phyloP scores from a whole-genome alignment of 2,888 invertebrate genomes.

The Listrodromus nycthemerus region DNA sequence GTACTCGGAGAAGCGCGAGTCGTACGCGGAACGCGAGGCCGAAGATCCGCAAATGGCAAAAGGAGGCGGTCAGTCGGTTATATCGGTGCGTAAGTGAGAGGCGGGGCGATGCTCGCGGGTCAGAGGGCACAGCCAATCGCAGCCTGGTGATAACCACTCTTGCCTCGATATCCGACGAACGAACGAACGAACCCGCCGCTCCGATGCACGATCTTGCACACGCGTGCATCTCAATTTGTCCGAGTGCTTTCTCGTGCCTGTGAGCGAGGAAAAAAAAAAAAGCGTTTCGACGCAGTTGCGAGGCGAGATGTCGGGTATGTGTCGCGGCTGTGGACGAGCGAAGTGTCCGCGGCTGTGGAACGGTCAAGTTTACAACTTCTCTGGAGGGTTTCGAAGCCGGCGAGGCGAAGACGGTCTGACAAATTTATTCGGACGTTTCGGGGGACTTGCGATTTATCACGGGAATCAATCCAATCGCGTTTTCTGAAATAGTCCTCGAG shows the following conservation, averaged over 20 bases:
- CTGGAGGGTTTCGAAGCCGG: not conserved
- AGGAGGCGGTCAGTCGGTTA: conserved; percentile 69
- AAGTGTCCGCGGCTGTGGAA: not conserved
- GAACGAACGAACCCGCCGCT: conserved; percentile 52
- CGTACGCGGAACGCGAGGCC: conserved; percentile 6
- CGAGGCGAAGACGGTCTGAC: conserved; percentile 6
- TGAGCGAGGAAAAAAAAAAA: not conserved
- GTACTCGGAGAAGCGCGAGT: conserved; percentile 20
- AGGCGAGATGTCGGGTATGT: not conserved
- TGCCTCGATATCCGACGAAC: conserved; percentile 61
- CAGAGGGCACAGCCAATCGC: conserved; percentile 81
- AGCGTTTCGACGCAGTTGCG: not conserved
- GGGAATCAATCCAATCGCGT: conserved; percentile 79
- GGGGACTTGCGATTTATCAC: conserved; percentile 75
- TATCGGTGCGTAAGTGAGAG: conserved; percentile 78
- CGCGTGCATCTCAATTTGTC: conserved; percentile 2
- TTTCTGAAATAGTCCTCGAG: conserved; percentile 67
- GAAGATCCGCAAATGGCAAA: conserved; percentile 60
- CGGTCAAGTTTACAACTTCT: conserved; percentile 38
- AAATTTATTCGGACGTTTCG: conserved; percentile 63
- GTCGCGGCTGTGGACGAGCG: not conserved
- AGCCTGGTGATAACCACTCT: conserved; percentile 78
- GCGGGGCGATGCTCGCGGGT: conserved; percentile 79
- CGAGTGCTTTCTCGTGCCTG: not conserved
- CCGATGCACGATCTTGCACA: conserved; percentile 47